Conservation (phyloP, 92 coral and sea anemone species). For the Zoanthus sansibaricus region DNA sequence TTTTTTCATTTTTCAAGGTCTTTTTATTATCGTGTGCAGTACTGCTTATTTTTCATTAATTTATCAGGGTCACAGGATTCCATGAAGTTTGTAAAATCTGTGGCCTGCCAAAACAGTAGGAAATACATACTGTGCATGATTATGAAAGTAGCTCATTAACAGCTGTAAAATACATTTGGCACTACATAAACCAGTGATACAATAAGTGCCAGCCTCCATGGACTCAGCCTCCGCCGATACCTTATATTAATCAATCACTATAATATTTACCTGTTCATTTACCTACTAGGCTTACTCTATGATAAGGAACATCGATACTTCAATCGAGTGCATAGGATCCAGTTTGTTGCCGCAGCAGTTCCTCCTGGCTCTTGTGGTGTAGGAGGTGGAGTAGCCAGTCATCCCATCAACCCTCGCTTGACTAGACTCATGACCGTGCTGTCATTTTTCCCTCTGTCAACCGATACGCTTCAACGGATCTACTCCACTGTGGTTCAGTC, state of each 20-base stretch:
- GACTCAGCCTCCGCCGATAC: not conserved
- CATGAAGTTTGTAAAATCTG: no score
- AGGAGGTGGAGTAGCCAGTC: conserved; percentile 89
- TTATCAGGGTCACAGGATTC: no score
- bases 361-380: conserved; percentile 85
- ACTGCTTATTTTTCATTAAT: no score
- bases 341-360: conserved; percentile 90
- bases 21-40: no score
- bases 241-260: not conserved
- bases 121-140: no score
- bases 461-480: conserved; percentile 81
- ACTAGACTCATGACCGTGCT: conserved; percentile 91
- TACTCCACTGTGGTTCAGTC: conserved; percentile 79
- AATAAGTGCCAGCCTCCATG: no score
- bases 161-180: no score
- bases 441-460: conserved; percentile 81
- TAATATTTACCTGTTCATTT: not conserved
- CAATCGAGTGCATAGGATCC: conserved; percentile 75
- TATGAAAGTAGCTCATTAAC: no score
- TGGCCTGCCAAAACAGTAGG: no score
- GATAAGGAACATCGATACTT: conserved; percentile 83
- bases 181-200: no score
- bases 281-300: conserved; percentile 76
- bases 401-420: conserved; percentile 86
- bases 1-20: no score